phyloP scores from a whole-genome alignment of 2,888 invertebrate species.

The Chrysolina haemoptera region DNA sequence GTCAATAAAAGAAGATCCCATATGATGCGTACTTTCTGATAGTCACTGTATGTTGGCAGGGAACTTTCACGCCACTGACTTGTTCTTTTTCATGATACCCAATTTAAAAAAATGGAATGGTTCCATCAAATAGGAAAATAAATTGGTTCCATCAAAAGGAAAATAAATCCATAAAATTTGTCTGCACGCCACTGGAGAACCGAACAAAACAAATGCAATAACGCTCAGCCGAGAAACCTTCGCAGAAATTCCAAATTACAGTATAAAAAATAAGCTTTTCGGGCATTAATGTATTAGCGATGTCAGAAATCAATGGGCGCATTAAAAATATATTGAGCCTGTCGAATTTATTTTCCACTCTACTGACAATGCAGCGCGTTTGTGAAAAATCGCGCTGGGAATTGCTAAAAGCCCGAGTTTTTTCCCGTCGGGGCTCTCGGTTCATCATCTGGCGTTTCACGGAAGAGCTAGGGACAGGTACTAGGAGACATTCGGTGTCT shows the following conservation, averaged over 20 bases:
- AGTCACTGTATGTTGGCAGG: too few species aligned
- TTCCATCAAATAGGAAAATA: too few species aligned
- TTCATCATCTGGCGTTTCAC: neutral
- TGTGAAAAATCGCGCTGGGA: slow-evolving; percentile 44
- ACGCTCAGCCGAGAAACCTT: neutral
- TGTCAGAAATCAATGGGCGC: slow-evolving; percentile 51
- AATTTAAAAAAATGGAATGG: too few species aligned
- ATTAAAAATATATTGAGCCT: slow-evolving; percentile 51
- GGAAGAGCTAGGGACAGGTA: neutral
- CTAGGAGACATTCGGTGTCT: neutral
- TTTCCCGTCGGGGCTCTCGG: neutral
- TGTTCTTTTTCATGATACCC: too few species aligned
- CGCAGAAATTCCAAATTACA: slow-evolving; percentile 16
- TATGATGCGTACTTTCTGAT: too few species aligned
- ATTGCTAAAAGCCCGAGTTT: slow-evolving; percentile 23
- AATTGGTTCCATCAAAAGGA: too few species aligned
- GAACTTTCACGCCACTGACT: too few species aligned
- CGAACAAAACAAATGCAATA: slow-evolving; percentile 9
- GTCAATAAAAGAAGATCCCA: too few species aligned
- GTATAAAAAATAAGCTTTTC: slow-evolving; percentile 30
- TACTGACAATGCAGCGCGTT: slow-evolving; percentile 48
- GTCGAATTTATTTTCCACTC: slow-evolving; percentile 51
- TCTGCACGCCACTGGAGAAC: neutral
- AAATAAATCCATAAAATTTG: too few species aligned
- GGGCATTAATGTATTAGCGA: slow-evolving; percentile 46